A percentile compares a stretch with the other conserved stretches of the same genome.
These are phyloP conservation scores for Atta colombica DNA, from an alignment of 1,140 invertebrate genomes.

Conservation along the genomic window DNA sequence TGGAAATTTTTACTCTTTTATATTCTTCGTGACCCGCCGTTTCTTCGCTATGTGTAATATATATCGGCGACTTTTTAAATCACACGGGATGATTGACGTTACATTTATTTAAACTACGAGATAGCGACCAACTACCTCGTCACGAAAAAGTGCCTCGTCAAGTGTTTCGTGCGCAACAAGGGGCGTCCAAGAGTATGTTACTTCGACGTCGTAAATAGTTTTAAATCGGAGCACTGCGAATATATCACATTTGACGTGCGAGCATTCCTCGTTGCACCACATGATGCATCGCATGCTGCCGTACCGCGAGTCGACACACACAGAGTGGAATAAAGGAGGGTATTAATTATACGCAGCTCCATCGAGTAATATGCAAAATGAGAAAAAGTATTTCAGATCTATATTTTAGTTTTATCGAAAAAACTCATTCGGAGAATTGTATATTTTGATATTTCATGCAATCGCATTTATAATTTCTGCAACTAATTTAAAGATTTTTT, in stretches of 20 bases:
- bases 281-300: conserved; percentile 73
- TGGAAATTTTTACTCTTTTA: background rate
- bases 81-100: conserved; percentile 52
- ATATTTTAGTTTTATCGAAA: background rate
- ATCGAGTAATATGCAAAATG: background rate
- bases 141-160: conserved; percentile 34
- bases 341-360: conserved; percentile 56
- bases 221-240: conserved; percentile 74
- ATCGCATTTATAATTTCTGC: background rate
- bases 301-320: conserved; percentile 38
- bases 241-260: conserved; percentile 79
- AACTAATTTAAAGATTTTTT: background rate
- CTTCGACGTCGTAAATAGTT: conserved; percentile 68
- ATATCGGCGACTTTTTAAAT: conserved; percentile 36
- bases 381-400: background rate
- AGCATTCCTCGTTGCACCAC: conserved; percentile 71
- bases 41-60: background rate
- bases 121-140: conserved; percentile 18
- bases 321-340: background rate
- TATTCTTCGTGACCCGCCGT: background rate
- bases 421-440: background rate
- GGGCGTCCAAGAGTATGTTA: conserved; percentile 27
- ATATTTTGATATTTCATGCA: background rate
- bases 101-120: conserved; percentile 62
- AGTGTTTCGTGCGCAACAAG: conserved; percentile 53